Evolutionary conservation across 2,113 vertebrate species (phyloP).

Genomic region (Bubalus kerabau): DNA sequence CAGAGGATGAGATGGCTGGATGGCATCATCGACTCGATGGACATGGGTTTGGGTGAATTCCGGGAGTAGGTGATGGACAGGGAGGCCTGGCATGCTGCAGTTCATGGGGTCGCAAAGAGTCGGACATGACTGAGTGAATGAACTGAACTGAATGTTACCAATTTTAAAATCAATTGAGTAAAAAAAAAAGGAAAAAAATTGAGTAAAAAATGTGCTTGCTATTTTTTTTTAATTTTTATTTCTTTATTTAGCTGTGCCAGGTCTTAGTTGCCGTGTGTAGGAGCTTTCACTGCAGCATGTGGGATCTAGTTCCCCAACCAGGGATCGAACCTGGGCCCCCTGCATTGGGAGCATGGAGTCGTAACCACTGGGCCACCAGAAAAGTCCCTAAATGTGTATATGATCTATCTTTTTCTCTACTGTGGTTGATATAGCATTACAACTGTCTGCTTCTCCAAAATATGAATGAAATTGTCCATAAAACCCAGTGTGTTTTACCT

Average conservation of each 20-base stretch:
- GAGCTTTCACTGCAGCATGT: background rate
- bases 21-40: no score
- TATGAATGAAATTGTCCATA: background rate
- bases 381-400: background rate
- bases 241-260: background rate
- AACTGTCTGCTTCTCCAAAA: background rate
- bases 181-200: background rate
- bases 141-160: no score
- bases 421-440: background rate
- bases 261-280: background rate
- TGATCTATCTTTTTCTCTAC: background rate
- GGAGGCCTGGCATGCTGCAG: no score
- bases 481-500: background rate
- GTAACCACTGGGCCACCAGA: background rate
- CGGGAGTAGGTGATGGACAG: no score
- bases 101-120: no score
- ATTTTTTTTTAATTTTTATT: accelerated
- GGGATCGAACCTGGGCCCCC: background rate
- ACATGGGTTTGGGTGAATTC: no score
- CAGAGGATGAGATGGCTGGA: no score
- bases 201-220: background rate
- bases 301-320: background rate
- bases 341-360: background rate
- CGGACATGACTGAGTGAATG: no score
- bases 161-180: background rate